phyloP scores from a whole-genome alignment of 92 coral and sea anemone species.

The Porites evermanni region DNA sequence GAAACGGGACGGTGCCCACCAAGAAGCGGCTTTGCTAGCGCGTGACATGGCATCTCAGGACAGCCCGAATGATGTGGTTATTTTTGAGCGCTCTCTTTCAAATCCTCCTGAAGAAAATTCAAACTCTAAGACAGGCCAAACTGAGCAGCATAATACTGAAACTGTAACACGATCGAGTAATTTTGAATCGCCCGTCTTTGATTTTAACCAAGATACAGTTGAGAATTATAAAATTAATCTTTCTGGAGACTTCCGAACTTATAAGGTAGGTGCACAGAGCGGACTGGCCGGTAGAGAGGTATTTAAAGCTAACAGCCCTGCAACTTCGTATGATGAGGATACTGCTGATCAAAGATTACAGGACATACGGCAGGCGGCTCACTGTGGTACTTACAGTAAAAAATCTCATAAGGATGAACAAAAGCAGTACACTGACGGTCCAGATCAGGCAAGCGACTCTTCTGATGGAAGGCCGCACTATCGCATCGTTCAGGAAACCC shows the following conservation, averaged over 20 bases:
- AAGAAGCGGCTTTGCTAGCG: constrained; percentile 17
- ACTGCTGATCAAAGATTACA: constrained; percentile 1
- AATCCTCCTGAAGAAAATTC: not conserved
- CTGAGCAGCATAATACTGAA: not conserved
- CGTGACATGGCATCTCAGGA: constrained; percentile 25
- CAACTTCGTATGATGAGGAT: not conserved
- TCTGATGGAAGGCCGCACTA: not conserved
- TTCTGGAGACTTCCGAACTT: constrained; percentile 16
- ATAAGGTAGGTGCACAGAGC: constrained; percentile 8
- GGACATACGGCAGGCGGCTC: not conserved
- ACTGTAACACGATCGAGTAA: constrained; percentile 35
- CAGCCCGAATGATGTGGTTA: constrained; percentile 69
- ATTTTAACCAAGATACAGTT: constrained; percentile 52
- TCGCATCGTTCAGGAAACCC: not conserved
- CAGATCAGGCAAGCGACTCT: not conserved
- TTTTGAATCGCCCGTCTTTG: constrained; percentile 60
- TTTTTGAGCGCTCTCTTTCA: constrained; percentile 58
- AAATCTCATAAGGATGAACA: not conserved
- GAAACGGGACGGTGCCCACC: constrained; percentile 26
- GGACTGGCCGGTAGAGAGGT: not conserved
- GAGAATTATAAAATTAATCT: constrained; percentile 11
- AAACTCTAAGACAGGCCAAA: not conserved
- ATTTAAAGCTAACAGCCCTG: not conserved
- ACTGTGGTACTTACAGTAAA: not conserved
- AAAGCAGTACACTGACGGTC: not conserved